Conservation (phyloP, 2,797 vertebrate species). For the Loris lydekkerianus region DNA sequence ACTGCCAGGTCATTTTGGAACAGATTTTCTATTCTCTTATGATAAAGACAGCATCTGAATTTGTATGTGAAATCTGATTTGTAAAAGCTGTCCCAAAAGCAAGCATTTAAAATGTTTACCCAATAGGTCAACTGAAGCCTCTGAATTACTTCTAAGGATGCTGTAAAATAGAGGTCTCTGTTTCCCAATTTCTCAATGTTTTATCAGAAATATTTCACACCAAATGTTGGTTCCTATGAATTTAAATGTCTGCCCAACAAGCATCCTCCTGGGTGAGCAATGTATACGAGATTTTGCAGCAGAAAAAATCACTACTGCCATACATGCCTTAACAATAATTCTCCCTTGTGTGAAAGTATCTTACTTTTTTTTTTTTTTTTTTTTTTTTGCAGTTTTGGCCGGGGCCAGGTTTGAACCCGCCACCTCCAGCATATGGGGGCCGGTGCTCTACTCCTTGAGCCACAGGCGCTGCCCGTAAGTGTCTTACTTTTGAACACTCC, state of each 20-base stretch:
- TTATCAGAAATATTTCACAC: not conserved
- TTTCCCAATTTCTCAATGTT: conserved; percentile 28
- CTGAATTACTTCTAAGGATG: not conserved
- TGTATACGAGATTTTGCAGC: not conserved
- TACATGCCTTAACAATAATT: not conserved
- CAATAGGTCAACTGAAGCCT: not conserved
- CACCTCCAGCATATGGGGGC: too few species aligned
- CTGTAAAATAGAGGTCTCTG: not conserved
- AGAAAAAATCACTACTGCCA: not conserved
- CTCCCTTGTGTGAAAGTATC: not conserved
- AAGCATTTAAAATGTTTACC: not conserved
- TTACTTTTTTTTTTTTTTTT: not conserved
- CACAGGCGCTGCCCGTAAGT: not conserved
- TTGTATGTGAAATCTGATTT: not conserved
- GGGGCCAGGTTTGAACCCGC: too few species aligned
- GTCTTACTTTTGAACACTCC: conserved; percentile 61
- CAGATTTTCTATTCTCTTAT: not conserved
- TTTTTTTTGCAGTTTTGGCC: too few species aligned
- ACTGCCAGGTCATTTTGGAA: not conserved
- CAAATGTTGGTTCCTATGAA: conserved; percentile 3
- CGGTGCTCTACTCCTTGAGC: too few species aligned
- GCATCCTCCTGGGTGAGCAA: not conserved
- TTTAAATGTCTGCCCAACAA: not conserved
- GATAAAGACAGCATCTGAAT: not conserved
- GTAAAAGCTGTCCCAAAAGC: not conserved